Percentiles rank a stretch among this genome's conserved stretches.
phyloP scores from a whole-genome alignment of 2,113 vertebrate species.

The Butorides virescens region DNA sequence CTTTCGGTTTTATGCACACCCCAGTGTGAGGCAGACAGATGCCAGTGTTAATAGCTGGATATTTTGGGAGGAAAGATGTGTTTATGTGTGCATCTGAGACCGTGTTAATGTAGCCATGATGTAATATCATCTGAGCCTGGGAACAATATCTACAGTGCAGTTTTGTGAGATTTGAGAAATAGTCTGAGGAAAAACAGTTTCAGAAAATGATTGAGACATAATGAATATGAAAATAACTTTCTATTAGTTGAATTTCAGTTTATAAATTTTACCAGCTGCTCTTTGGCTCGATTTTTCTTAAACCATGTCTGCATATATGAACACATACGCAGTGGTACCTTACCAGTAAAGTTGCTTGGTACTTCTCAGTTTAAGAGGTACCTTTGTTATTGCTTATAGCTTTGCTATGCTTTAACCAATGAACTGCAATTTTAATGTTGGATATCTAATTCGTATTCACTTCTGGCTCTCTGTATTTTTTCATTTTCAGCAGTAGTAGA shows the following conservation, averaged over 20 bases:
- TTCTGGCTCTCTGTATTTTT: neutral
- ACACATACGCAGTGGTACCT: too few relatives aligned
- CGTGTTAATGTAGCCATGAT: fast-evolving
- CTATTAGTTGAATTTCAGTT: neutral
- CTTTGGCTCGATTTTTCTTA: neutral
- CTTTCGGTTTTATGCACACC: neutral
- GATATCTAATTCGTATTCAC: neutral
- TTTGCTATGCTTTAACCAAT: neutral
- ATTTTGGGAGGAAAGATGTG: neutral
- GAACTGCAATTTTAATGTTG: neutral
- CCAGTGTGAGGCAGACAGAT: neutral
- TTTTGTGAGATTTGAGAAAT: neutral
- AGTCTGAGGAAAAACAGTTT: neutral
- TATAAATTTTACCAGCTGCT: neutral
- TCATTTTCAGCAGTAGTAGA: neutral
- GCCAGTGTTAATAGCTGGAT: neutral
- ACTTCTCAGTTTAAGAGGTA: neutral
- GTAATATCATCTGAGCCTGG: neutral
- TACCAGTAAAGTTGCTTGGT: neutral
- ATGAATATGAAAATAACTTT: neutral
- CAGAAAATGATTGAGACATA: neutral
- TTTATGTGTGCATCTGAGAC: neutral
- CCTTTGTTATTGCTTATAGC: neutral
- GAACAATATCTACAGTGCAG: neutral
- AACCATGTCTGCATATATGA: neutral